Base-by-base conservation (phyloP, 2,888 invertebrate species). In the Philereme vetulata region DNA sequence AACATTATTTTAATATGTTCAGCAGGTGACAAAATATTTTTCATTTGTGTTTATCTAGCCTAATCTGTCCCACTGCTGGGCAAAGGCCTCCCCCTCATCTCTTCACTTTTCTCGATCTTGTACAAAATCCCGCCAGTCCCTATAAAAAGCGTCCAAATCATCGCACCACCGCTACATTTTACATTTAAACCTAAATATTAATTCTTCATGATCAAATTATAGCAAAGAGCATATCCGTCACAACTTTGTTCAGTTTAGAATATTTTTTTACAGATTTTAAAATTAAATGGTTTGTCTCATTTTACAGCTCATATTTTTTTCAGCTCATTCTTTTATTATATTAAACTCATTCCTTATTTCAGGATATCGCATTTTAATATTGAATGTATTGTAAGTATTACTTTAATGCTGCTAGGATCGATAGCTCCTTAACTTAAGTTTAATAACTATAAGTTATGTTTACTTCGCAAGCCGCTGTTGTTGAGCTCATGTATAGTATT, bases 261-360 rank as follows among this genome's bases (percentile, higher is more conserved):
- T 7, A 36, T 36, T 5, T 36, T 7, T 7, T 36, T 36, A 2
- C 3, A 4, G 36, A 36, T 36, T 36, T 36, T 4, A 36, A 8
- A 5, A 8, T 36, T 5, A 7, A 5, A 36, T 5, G 4, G 4
- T 35, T 35, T 36, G 7, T 7, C 36, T 5, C 2, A 9, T 35
- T 48, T 42, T 10, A 42, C 47, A 54, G 42, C 10, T 33, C 21
- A 42, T 51, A 42, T 42, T 11, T 48, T 7, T 7, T 36, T 36
- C 5, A 36, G 5, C 35, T 36, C 8, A 7, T 35, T 34, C 42
- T 48, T 35, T 35, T 47, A 34, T 47, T 55, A 35, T 55, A 33
- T 36, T 45, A 33, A 6, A 51, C 56, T 57, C 57, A 57, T 57
- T 47, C 43, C 56, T 34, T 47, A 51, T 21, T 46, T 51, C 44